These are phyloP conservation scores for Drosophila colorata DNA, from an alignment of 2,888 invertebrate species.

Conservation along the genomic window DNA sequence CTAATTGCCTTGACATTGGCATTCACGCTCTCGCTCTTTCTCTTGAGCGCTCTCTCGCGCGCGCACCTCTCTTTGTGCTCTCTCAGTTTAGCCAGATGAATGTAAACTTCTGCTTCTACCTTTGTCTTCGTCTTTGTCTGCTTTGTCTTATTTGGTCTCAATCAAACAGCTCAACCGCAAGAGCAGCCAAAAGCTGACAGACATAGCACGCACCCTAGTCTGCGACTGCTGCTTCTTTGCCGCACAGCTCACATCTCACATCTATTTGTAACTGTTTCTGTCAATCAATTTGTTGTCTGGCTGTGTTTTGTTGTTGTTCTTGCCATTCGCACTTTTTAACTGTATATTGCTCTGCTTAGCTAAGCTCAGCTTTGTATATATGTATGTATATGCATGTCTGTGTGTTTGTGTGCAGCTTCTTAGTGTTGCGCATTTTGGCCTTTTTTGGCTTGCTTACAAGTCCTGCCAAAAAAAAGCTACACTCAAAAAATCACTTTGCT, in stretches of 20 bases:
- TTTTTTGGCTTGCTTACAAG: not conserved
- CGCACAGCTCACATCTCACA: not conserved
- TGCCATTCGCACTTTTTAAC: constrained; percentile 50
- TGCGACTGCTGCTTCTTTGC: not conserved
- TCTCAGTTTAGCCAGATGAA: constrained; percentile 42
- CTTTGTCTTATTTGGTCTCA: constrained; percentile 46
- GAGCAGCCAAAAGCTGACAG: constrained; percentile 46
- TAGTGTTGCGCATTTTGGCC: constrained; percentile 7
- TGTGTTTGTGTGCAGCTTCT: constrained; percentile 1
- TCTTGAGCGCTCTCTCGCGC: not conserved
- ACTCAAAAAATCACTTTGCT: not conserved
- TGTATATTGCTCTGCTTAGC: constrained; percentile 33
- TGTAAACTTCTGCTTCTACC: constrained; percentile 26
- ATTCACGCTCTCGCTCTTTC: constrained; percentile 55
- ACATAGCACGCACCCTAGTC: constrained; percentile 49
- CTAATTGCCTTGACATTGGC: constrained; percentile 82
- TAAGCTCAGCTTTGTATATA: not conserved
- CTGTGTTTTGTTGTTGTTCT: constrained; percentile 17
- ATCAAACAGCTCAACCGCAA: constrained; percentile 15
- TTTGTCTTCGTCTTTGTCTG: not conserved
- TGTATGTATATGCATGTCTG: too few relatives aligned
- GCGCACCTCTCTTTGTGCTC: not conserved
- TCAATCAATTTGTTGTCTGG: constrained; percentile 40
- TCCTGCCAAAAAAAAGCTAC: not conserved
- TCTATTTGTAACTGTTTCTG: constrained; percentile 31